Conservation (phyloP, 2,797 vertebrate species). For the Trachops cirrhosus region DNA sequence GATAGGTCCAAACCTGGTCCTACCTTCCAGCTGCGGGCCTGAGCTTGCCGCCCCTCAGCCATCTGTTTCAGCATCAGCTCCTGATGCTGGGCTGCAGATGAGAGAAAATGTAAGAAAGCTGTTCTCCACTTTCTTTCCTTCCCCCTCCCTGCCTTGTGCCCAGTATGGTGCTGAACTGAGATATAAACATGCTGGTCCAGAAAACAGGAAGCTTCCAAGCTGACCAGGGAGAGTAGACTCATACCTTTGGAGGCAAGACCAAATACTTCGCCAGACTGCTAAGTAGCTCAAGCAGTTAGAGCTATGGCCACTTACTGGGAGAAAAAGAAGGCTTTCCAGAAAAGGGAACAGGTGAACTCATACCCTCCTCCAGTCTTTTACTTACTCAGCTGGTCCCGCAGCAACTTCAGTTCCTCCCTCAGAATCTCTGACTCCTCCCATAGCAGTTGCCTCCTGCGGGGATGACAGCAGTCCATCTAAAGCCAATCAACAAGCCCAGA, state of each 20-base stretch:
- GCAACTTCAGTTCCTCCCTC: constrained; percentile 86
- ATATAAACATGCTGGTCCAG: background rate
- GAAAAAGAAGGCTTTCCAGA: background rate
- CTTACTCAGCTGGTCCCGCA: constrained; percentile 86
- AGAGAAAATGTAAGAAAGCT: constrained; percentile 50
- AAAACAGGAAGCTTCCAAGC: background rate
- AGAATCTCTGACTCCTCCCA: constrained; percentile 86
- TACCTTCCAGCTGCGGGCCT: constrained; percentile 59
- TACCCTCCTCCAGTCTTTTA: constrained; percentile 35
- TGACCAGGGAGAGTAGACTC: constrained; percentile 19
- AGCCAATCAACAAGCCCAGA: constrained; percentile 17
- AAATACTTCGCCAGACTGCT: constrained; percentile 29
- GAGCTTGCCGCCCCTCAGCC: background rate
- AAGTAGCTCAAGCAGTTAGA: background rate
- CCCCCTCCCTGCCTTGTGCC: background rate
- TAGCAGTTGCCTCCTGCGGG: constrained; percentile 83
- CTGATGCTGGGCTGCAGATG: constrained; percentile 55
- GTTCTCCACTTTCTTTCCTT: constrained; percentile 21
- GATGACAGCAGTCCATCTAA: constrained; percentile 29
- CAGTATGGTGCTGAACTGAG: background rate
- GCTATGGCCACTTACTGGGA: background rate
- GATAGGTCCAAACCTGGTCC: background rate
- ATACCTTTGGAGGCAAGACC: background rate
- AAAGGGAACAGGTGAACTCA: background rate
- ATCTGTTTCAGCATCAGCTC: constrained; percentile 63